phyloP scores from a whole-genome alignment of 1,140 invertebrate genomes.

The Tenebrio molitor region DNA sequence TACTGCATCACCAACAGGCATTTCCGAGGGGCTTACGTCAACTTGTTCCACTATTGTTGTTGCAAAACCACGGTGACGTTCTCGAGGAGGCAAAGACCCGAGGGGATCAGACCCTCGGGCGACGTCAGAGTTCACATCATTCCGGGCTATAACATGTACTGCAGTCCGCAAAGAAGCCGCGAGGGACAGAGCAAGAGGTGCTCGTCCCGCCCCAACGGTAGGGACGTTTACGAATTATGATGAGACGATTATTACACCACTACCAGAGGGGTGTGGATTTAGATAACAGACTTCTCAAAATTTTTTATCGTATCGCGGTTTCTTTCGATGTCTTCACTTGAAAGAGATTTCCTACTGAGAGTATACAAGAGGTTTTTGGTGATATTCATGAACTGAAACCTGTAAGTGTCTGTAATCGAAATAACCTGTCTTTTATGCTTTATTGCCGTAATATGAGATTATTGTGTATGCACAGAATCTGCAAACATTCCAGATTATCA shows the following conservation, averaged over 20 bases:
- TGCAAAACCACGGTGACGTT: constrained; percentile 85
- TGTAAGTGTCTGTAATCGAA: constrained; percentile 29
- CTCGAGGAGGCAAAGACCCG: constrained; percentile 74
- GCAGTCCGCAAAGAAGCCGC: constrained; percentile 70
- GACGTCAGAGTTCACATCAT: constrained; percentile 85
- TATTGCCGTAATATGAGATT: constrained; percentile 4
- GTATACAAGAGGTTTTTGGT: constrained; percentile 20
- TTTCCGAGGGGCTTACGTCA: constrained; percentile 82
- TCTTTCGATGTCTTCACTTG: background rate
- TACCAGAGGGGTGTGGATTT: constrained; percentile 58
- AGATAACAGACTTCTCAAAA: constrained; percentile 42
- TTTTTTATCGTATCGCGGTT: constrained; percentile 48
- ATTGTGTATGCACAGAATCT: constrained; percentile 14
- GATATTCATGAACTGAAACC: constrained; percentile 11
- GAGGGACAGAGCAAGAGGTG: constrained; percentile 64
- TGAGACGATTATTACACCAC: constrained; percentile 60
- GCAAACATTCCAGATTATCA: constrained; percentile 23
- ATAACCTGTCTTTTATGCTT: background rate
- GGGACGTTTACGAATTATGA: constrained; percentile 75
- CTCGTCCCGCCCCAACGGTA: constrained; percentile 58
- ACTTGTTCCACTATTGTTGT: constrained; percentile 86
- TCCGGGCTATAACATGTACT: constrained; percentile 79
- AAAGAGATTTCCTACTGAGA: constrained; percentile 15
- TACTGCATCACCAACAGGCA: constrained; percentile 77
- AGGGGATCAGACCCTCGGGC: constrained; percentile 70